These are phyloP conservation scores for Sterna hirundo DNA, from an alignment of 2,113 vertebrate genomes.

Conservation along the genomic window DNA sequence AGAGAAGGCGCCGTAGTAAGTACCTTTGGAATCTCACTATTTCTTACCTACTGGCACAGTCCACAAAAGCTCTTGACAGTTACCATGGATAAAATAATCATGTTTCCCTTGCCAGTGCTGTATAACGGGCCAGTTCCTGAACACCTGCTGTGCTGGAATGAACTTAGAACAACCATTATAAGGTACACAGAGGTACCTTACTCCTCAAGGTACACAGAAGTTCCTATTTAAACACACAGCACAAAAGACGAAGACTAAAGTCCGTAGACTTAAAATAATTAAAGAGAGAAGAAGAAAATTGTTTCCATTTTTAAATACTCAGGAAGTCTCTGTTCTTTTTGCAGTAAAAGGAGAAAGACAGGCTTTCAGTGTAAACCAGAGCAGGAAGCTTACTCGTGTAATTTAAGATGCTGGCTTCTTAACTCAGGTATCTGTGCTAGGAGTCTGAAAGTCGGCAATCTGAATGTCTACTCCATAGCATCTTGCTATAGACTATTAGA, in stretches of 20 bases:
- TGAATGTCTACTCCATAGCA: background rate
- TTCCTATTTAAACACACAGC: background rate
- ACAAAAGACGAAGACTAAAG: background rate
- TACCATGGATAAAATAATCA: background rate
- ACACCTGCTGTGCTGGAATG: background rate
- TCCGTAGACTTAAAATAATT: background rate
- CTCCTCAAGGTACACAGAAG: background rate
- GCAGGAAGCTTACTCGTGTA: background rate
- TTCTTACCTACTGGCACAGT: background rate
- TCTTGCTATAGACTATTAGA: background rate
- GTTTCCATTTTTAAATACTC: background rate
- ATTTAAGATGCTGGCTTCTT: background rate
- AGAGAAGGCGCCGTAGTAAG: background rate
- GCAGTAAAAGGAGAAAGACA: background rate
- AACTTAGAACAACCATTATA: background rate
- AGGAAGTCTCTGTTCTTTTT: background rate
- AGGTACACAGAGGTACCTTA: background rate
- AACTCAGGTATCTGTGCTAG: background rate
- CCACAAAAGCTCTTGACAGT: background rate
- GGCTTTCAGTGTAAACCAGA: background rate
- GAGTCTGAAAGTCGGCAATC: background rate
- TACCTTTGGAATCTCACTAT: background rate
- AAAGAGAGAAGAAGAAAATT: background rate
- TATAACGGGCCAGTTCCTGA: background rate
- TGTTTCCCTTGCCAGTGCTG: background rate